Conservation (phyloP, 2,797 vertebrate species). For the Diplodus sargus region DNA sequence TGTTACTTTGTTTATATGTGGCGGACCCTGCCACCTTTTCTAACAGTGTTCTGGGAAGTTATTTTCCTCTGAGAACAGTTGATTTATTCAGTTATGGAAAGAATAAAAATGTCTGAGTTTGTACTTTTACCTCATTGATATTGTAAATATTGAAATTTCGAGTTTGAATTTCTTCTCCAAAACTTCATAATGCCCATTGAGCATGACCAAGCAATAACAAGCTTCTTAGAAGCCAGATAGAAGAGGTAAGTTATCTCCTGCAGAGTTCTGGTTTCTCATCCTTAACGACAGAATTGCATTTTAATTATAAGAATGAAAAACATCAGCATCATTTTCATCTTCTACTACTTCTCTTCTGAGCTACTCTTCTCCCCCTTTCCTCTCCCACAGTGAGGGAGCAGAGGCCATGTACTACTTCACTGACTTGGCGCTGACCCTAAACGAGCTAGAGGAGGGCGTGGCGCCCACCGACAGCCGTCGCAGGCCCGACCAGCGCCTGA, state of each 20-base stretch:
- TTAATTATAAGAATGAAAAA: not conserved
- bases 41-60: no score
- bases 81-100: no score
- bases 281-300: not conserved
- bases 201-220: not conserved
- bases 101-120: no score
- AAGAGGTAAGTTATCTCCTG: not conserved
- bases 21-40: no score
- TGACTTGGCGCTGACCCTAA: slow-evolving; percentile 91
- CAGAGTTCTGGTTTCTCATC: not conserved
- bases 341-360: no score
- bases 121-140: no score
- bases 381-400: slow-evolving; percentile 87
- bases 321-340: not conserved
- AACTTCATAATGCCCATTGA: no score
- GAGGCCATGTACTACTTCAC: slow-evolving; percentile 99
- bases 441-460: slow-evolving; percentile 88
- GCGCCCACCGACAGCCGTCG: slow-evolving; percentile 94
- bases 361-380: not conserved
- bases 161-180: no score
- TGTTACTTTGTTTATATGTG: no score
- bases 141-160: no score
- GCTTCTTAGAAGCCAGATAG: not conserved
- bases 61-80: no score
- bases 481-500: slow-evolving; percentile 93